These are phyloP conservation scores for Ridgeia piscesae DNA, from an alignment of 1,140 invertebrate species.

Conservation along the genomic window DNA sequence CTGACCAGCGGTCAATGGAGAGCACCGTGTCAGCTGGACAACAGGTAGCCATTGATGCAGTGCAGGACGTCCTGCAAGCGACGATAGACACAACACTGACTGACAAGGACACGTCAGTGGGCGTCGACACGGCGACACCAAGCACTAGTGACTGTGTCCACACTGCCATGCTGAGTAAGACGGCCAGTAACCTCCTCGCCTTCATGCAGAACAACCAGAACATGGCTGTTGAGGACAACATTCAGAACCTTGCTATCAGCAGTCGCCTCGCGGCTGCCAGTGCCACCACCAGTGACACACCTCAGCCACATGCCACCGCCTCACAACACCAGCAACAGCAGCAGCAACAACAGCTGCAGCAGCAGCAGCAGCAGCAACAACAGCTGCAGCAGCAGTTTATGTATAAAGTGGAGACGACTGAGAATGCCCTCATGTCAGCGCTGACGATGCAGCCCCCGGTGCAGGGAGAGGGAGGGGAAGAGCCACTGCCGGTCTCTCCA, in stretches of 20 bases:
- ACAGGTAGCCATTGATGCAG: not conserved
- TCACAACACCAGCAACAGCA: not conserved
- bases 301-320: not conserved
- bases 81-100: not conserved
- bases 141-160: not conserved
- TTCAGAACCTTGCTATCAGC: slow-evolving; percentile 21
- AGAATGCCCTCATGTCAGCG: not conserved
- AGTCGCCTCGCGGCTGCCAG: not conserved
- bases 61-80: not conserved
- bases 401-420: not conserved
- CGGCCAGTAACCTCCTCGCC: slow-evolving; percentile 7
- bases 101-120: not conserved
- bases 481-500: not conserved
- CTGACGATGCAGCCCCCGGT: not conserved
- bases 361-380: not conserved
- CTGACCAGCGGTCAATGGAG: not conserved
- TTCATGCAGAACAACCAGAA: slow-evolving; percentile 24
- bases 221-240: slow-evolving; percentile 21
- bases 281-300: not conserved
- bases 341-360: not conserved
- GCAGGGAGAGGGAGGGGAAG: not conserved
- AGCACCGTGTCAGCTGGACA: not conserved
- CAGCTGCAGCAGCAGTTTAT: not conserved
- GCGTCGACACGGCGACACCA: not conserved
- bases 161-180: not conserved